Base-by-base conservation (phyloP, 2,113 vertebrate genomes). In the Rhinopomastus cyanomelas region DNA sequence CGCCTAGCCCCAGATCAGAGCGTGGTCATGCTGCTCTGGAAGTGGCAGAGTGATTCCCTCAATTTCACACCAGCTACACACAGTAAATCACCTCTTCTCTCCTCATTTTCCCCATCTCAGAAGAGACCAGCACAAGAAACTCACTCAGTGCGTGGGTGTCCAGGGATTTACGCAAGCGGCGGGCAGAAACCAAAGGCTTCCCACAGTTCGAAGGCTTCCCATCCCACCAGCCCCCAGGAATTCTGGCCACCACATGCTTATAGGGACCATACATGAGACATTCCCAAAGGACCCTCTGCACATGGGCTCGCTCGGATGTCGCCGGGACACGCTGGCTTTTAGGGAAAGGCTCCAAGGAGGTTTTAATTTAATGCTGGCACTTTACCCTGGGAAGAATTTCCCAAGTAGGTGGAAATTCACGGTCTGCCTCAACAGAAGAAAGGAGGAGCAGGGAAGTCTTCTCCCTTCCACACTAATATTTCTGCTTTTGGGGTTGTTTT, bases 361-460 rank as follows among this genome's bases (percentile, higher is more conserved):
- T 73, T 88, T 91, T 74, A 57, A 82, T 92, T 92, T 82, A 92
- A 56, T 72, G 57, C 74, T 92, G 83, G 69, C 6, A 0, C 87
- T 78, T 11, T 59, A 59, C 29, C 46, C 74, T 92, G 93, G 81
- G 92, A 94, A 90, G 83, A 87, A 80, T 69, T 91, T 82, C 92
- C 92, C 71, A 52, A 32, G 69, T 44, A 90, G 84, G 48, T 93
- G 67, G 76, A 86, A 95, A 96, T 85, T 34, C 39, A 30, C 8
- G 36, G 48, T 64, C 68, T 57, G 49, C 53, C 27, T 48, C 73
- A 65, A 32, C 37, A 37, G 72, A 67, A 71, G 66, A 32, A 73
- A 51, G 37, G 18, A 87, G 44, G 52, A 83, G 68, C 3, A 1
- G 72, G 56, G 32, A 48, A 74, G 26, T 39, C 39, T 46, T 14